Evolutionary conservation across 1,140 invertebrate genomes (phyloP), one percentile per base, ranked within the genome.

Genomic region (Magallana ariakensis): DNA sequence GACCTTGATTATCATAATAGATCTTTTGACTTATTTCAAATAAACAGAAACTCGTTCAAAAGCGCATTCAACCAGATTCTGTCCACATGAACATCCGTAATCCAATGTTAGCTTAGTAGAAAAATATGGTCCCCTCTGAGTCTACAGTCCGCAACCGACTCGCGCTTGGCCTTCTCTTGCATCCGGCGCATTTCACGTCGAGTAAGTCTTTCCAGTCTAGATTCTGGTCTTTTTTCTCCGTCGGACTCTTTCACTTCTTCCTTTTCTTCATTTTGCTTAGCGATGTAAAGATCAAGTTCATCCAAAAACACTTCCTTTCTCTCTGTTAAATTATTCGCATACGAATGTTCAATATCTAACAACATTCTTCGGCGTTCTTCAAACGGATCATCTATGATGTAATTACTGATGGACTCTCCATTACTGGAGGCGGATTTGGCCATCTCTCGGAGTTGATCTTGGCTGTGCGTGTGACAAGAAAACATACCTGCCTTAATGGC

Each of bases 371-470:
- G 57, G 22, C 88, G 62, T 56, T 92, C 90, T 56, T 92, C 91
- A 84, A 86, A 91, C 2, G 89, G 83, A 62, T 92, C 87, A 11
- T 91, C 92, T 11, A 91, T 91, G 19, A 92, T 46, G 84, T 89
- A 87, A 46, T 82, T 83, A 19, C 88, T 89, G 22, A 90, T 88
- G 26, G 87, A 88, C 15, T 90, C 90, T 26, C 90, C 88, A 54
- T 22, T 55, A 84, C 11, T 66, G 80, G 46, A 62, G n/a, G n/a
- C 33, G 13, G 46, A 66, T 62, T 84, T 33, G 16, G 56, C 56
- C 16, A 9, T 83, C 26, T 88, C 80, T 56, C 53, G 54, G 16
- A 10, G 55, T 10, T 84, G 53, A 19, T 90, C 84, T 82, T 82
- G 66, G 33, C 66, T 87, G 54, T 85, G 81, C 57, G 11, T 83